Percentiles rank a stretch among this genome's conserved stretches.
phyloP scores from a whole-genome alignment of 2,113 vertebrate species.

The Paedocypris sp. region DNA sequence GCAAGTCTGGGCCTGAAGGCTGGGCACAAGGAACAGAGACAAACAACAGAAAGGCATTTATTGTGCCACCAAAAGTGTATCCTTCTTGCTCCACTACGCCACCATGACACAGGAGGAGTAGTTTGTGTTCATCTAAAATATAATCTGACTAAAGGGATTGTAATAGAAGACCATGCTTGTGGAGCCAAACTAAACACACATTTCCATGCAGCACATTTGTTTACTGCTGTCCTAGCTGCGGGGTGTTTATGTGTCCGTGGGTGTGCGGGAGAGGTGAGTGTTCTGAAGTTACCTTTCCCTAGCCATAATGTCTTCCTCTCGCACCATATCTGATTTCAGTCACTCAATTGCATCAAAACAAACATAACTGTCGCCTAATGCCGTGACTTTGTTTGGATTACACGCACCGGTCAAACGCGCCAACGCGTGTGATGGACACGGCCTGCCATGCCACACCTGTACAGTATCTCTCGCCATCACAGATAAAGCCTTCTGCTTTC shows the following conservation, averaged over 20 bases:
- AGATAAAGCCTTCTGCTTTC: not conserved
- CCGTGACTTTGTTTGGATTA: not conserved
- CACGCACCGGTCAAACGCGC: constrained; percentile 14
- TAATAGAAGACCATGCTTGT: not conserved
- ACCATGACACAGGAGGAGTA: constrained; percentile 5
- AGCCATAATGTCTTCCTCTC: not conserved
- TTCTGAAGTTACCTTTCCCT: constrained; percentile 3
- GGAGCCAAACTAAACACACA: not conserved
- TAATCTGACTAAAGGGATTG: not conserved
- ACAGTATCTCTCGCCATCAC: constrained; percentile 4
- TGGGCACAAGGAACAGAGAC: too few species aligned
- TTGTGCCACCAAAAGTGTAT: not conserved
- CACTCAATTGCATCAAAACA: constrained; percentile 31
- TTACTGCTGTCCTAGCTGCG: not conserved
- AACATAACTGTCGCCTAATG: not conserved
- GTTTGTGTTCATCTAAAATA: constrained; percentile 14
- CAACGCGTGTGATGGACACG: constrained; percentile 4
- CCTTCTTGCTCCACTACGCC: too few species aligned
- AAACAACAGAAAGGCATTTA: too few species aligned
- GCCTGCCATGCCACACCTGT: not conserved
- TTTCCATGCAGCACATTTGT: not conserved
- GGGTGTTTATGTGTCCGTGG: not conserved
- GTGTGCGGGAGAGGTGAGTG: constrained; percentile 3
- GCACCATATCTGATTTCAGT: constrained; percentile 20
- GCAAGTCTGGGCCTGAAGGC: too few species aligned